A percentile compares a stretch with the other conserved stretches of the same genome.
Conservation (phyloP, 1,140 invertebrate genomes). For the Drosophila lacteicornis region DNA sequence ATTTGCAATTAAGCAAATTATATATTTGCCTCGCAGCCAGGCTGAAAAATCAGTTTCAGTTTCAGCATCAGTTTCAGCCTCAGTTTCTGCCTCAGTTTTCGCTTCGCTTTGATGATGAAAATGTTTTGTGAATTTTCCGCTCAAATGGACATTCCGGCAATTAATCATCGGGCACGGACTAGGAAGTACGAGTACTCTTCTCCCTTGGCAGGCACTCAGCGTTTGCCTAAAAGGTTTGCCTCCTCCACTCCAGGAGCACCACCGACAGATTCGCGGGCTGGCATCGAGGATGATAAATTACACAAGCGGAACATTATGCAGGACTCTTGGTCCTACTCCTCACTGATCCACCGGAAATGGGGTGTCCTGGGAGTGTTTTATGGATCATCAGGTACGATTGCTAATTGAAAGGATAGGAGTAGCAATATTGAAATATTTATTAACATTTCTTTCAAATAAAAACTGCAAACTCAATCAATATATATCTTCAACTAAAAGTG, state of each 20-base stretch:
- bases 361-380: neutral
- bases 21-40: neutral
- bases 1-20: slow-evolving; percentile 24
- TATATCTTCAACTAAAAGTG: no score
- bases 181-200: neutral
- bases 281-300: slow-evolving; percentile 74
- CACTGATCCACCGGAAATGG: no score
- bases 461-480: no score
- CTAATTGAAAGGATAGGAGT: slow-evolving; percentile 23
- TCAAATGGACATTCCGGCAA: slow-evolving; percentile 68
- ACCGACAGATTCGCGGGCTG: slow-evolving; percentile 26
- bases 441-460: no score
- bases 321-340: neutral
- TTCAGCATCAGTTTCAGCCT: neutral
- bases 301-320: slow-evolving; percentile 63
- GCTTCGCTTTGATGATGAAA: slow-evolving; percentile 57
- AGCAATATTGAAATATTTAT: no score
- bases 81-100: neutral
- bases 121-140: slow-evolving; percentile 69
- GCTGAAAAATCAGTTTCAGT: slow-evolving; percentile 28
- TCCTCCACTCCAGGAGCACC: neutral
- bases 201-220: slow-evolving; percentile 26
- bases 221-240: slow-evolving; percentile 60
- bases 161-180: slow-evolving; percentile 64
- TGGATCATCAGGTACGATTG: slow-evolving; percentile 35